Evolutionary conservation across 2,888 invertebrate species (phyloP), one percentile per base, ranked within the genome.

Genomic region (Athalia rosae): DNA sequence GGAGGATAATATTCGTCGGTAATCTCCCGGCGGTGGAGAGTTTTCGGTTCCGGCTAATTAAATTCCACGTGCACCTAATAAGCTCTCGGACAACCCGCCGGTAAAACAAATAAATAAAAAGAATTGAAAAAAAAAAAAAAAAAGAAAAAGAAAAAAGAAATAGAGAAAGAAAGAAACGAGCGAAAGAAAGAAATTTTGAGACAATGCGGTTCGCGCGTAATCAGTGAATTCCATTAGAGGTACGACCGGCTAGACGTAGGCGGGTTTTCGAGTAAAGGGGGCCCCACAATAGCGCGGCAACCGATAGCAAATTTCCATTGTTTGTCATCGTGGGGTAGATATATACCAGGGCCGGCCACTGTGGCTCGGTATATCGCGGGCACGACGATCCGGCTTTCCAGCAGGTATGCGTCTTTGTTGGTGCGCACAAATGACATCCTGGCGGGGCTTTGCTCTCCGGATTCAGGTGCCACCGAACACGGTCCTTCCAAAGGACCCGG

Each of bases 231-330:
- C 71, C 71, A 71, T 71, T 71, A 71, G 56, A 56, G n/a, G 6
- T 63, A 9, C 13, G 5, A 11, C 13, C 48, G 43, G n/a, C 13
- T 4, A 13, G 45, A 64, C 45, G 8, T 69, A 11, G 69, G 13
- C 41, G 50, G 69, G 15, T 73, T 9, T n/a, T 7, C 45, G 56
- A 41, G n/a, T 6, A n/a, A 67, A n/a, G 47, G 6, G 15, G 50
- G 67, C 50, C 50, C 53, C 41, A 71, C 71, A 71, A 71, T 71
- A 41, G 58, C 71, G 58, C 71, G 41, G 28, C 58, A 71, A 61
- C 74, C 74, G 74, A 74, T 74, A 74, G 74, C 48, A 62, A 50
- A 74, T 74, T 62, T 50, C 74, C 45, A 74, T 74, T 74, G 74
- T 74, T 74, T n/a, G 13, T 48, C 45, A 62, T 56, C 61, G 74